Conservation (phyloP, 2,888 invertebrate genomes). For the Exocentrus adspersus region DNA sequence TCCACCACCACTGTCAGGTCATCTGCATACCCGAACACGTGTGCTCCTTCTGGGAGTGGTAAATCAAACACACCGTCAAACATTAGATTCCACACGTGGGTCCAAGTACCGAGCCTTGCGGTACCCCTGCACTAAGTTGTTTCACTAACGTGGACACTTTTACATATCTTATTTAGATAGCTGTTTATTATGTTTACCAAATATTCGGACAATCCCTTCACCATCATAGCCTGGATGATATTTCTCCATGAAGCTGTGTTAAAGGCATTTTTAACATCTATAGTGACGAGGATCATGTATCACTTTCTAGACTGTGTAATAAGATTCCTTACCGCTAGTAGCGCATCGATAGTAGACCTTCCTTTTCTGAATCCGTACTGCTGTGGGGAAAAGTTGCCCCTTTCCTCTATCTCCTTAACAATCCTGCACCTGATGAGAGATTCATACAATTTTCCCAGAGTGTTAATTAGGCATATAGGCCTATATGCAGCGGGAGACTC, state of each 20-base stretch:
- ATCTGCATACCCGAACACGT: too few relatives aligned
- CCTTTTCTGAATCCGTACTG: constrained; percentile 34
- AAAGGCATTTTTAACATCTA: constrained; percentile 34
- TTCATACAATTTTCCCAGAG: constrained; percentile 26
- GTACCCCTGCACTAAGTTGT: neutral
- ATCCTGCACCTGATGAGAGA: constrained; percentile 20
- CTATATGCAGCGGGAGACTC: neutral
- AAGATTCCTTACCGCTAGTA: constrained; percentile 3
- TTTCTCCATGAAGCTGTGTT: constrained; percentile 25
- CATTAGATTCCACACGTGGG: constrained; percentile 8
- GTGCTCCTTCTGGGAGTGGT: too few relatives aligned
- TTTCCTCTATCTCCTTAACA: constrained; percentile 10
- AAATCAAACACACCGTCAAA: neutral
- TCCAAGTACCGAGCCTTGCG: constrained; percentile 16
- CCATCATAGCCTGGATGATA: neutral
- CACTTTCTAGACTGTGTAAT: neutral
- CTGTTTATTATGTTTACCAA: neutral
- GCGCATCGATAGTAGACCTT: constrained; percentile 22
- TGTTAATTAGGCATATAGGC: constrained; percentile 34
- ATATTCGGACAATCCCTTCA: neutral
- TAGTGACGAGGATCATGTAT: neutral
- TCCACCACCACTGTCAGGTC: too few relatives aligned
- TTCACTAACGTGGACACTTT: neutral
- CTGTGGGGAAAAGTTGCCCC: neutral
- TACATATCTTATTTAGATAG: constrained; percentile 1